Conservation (phyloP, 2,797 vertebrate genomes). For the Cheirogaleus major region DNA sequence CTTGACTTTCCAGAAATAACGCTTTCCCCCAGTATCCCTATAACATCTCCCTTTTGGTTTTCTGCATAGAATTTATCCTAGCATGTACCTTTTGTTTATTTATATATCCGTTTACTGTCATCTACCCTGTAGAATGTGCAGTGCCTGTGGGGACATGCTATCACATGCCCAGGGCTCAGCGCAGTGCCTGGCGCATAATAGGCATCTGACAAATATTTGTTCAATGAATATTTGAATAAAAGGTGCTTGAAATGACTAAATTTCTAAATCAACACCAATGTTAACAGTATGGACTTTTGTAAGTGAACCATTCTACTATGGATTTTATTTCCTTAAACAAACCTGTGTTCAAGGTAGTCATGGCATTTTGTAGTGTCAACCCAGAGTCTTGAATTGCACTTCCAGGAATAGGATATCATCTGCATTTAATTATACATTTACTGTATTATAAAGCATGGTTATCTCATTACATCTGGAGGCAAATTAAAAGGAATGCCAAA, state of each 20-base stretch:
- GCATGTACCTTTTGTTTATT: neutral
- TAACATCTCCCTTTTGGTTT: neutral
- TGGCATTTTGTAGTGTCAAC: slow-evolving; percentile 11
- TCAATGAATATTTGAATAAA: neutral
- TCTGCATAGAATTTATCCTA: neutral
- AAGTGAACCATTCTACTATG: slow-evolving; percentile 11
- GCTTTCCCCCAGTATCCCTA: neutral
- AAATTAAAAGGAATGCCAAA: slow-evolving; percentile 80
- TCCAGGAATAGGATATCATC: slow-evolving; percentile 15
- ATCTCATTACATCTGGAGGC: slow-evolving; percentile 72
- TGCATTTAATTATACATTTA: slow-evolving; percentile 52
- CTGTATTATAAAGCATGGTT: slow-evolving; percentile 77
- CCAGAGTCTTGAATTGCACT: neutral
- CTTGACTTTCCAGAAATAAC: neutral
- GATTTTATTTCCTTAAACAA: slow-evolving; percentile 41
- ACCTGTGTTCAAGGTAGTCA: neutral
- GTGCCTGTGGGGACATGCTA: neutral
- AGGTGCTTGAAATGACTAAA: neutral
- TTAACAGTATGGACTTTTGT: neutral
- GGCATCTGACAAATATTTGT: neutral
- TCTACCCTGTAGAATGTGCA: neutral
- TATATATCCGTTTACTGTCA: neutral
- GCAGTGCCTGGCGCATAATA: neutral
- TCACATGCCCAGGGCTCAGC: neutral
- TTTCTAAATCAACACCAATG: neutral